Evolutionary conservation across 1,140 invertebrate genomes (phyloP).

Genomic region (Zophobas atratus): DNA sequence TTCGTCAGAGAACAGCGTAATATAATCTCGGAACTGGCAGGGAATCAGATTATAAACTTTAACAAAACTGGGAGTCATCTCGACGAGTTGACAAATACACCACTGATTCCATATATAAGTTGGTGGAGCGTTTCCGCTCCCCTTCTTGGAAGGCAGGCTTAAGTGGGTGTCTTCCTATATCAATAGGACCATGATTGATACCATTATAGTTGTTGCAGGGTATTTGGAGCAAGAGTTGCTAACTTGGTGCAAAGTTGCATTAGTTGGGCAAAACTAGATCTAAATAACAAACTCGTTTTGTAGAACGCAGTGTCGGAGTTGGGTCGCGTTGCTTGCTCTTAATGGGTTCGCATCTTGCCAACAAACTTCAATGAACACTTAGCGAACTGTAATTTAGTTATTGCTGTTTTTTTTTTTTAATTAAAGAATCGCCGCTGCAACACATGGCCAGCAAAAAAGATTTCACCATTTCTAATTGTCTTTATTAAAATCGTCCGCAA

Average conservation of each 20-base stretch:
- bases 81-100: conserved; percentile 17
- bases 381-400: no score
- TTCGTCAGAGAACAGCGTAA: conserved; percentile 33
- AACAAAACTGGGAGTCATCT: conserved; percentile 35
- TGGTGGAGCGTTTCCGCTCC: not conserved
- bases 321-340: not conserved
- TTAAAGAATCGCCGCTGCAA: no score
- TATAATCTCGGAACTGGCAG: conserved; percentile 29
- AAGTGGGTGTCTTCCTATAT: not conserved
- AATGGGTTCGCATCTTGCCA: no score
- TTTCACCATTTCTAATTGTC: no score
- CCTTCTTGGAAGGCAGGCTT: not conserved
- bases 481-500: no score
- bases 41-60: conserved; percentile 37
- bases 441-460: no score
- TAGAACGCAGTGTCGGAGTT: not conserved
- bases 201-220: not conserved
- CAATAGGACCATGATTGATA: conserved; percentile 22
- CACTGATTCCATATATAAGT: not conserved
- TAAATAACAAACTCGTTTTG: not conserved
- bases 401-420: no score
- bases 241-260: not conserved
- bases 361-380: no score
- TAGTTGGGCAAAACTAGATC: not conserved
- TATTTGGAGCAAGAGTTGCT: not conserved